Conservation (phyloP, 2,113 vertebrate species). For the Beaufortia kweichowensis region DNA sequence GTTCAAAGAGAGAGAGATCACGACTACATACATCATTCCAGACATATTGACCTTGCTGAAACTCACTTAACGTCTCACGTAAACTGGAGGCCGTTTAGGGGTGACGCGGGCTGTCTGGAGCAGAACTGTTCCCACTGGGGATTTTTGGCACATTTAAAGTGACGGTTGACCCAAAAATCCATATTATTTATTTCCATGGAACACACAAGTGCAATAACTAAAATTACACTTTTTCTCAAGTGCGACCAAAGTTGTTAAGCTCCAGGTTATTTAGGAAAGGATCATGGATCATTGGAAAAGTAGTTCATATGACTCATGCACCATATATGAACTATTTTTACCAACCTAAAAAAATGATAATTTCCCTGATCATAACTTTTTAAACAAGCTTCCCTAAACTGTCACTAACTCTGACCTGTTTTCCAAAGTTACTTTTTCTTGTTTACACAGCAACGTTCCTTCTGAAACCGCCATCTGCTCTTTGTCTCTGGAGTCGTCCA, state of each 20-base stretch:
- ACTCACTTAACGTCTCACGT: background rate
- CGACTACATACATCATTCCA: background rate
- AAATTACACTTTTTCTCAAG: no score
- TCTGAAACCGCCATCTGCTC: constrained; percentile 8
- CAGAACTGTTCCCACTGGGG: background rate
- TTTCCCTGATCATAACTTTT: background rate
- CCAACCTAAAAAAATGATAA: no score
- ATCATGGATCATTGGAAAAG: no score
- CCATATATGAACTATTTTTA: no score
- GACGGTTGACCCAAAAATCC: background rate
- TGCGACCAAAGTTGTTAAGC: no score
- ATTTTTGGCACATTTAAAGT: background rate
- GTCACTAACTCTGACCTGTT: constrained; percentile 6
- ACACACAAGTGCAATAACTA: no score
- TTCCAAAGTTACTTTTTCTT: constrained; percentile 11
- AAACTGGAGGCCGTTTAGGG: background rate
- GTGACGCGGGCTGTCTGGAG: background rate
- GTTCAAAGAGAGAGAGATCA: background rate
- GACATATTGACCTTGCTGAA: background rate
- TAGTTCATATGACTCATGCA: no score
- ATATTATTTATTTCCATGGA: no score
- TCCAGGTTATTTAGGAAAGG: no score
- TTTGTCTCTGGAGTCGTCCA: constrained; percentile 1
- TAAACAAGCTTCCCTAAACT: background rate
- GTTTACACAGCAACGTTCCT: constrained; percentile 8